Conservation (phyloP, 2,113 vertebrate species). For the Corydoras maculifer region DNA sequence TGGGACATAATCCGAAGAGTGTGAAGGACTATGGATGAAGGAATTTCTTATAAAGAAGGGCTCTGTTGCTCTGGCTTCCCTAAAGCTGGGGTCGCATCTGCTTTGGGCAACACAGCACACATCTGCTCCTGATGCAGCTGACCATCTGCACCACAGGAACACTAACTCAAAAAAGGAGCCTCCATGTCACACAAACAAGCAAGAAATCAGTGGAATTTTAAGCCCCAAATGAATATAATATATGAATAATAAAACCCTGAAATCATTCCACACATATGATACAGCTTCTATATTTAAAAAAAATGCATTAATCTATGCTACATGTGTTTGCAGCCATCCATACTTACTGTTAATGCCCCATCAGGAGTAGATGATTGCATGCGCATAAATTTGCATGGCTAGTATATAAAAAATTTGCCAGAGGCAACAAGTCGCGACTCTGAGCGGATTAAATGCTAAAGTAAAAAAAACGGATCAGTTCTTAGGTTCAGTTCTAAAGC, state of each 20-base stretch:
- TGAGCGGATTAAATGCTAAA: no score
- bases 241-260: neutral
- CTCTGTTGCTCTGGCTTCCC: constrained; percentile 18
- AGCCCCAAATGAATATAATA: neutral
- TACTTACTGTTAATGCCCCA: no score
- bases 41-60: constrained; percentile 23
- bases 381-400: no score
- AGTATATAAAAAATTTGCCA: no score
- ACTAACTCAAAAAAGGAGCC: neutral
- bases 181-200: neutral
- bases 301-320: no score
- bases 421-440: no score
- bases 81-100: constrained; percentile 14
- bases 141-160: constrained; percentile 21
- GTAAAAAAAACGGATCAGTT: no score
- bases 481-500: no score
- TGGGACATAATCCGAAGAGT: constrained; percentile 17
- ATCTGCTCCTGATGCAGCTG: constrained; percentile 13
- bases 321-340: no score
- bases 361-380: no score
- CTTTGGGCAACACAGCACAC: constrained; percentile 6
- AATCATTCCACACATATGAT: no score
- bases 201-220: constrained; percentile 8
- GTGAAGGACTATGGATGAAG: constrained; percentile 16
- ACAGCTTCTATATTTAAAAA: no score